Conservation (phyloP, 2,797 vertebrate species). For the Macroramphosus scolopax region DNA sequence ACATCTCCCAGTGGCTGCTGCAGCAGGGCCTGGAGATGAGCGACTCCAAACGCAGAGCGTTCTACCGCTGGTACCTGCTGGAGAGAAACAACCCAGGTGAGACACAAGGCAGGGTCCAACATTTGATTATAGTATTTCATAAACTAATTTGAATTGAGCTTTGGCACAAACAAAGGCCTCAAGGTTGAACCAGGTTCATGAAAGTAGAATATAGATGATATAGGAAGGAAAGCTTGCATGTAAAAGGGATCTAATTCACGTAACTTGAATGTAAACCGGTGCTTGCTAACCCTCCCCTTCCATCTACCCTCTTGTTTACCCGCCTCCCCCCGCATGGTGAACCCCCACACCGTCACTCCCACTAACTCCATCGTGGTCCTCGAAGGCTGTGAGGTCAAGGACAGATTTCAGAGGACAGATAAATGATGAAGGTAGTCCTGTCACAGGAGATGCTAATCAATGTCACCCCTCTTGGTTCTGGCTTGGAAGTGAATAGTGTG, state of each 20-base stretch:
- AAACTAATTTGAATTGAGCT: no score
- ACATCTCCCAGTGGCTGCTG: conserved; percentile 85
- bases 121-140: no score
- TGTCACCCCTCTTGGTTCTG: conserved; percentile 53
- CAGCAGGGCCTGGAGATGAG: conserved; percentile 87
- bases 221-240: conserved; percentile 4
- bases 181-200: conserved; percentile 40
- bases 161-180: conserved; percentile 15
- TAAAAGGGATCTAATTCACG: conserved; percentile 18
- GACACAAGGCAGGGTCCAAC: conserved; percentile 7
- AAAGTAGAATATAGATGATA: conserved; percentile 30
- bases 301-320: conserved; percentile 12
- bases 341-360: conserved; percentile 25
- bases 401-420: conserved; percentile 60
- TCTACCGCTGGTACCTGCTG: conserved; percentile 86
- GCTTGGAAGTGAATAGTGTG: conserved; percentile 53
- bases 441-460: conserved; percentile 67
- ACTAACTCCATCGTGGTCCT: conserved; percentile 41
- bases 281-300: conserved; percentile 37
- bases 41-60: conserved; percentile 82
- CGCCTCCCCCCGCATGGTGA: conserved; percentile 54
- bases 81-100: conserved; percentile 85
- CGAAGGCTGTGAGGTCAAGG: conserved; percentile 43
- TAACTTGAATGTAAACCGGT: conserved; percentile 22
- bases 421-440: conserved; percentile 57